Conservation (phyloP, 2,113 vertebrate genomes). For the Corydoras maculifer region DNA sequence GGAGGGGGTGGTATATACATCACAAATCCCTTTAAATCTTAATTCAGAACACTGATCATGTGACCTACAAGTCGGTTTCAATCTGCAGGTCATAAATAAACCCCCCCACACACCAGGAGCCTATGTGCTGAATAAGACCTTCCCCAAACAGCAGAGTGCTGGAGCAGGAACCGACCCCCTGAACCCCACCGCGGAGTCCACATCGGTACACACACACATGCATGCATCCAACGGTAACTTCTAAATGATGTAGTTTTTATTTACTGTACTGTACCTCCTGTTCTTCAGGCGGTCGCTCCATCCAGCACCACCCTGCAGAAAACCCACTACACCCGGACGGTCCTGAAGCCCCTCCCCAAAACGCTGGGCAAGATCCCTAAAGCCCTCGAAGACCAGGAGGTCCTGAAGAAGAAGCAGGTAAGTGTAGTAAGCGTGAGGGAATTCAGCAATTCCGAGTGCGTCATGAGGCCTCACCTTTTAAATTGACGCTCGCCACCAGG, state of each 20-base stretch:
- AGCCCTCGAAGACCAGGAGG: slow-evolving; percentile 82
- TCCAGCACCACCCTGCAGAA: slow-evolving; percentile 69
- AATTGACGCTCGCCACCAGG: slow-evolving; percentile 56
- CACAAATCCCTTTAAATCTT: too few relatives aligned
- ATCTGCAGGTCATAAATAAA: slow-evolving; percentile 72
- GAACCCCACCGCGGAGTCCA: slow-evolving; percentile 65
- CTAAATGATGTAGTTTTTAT: slow-evolving; percentile 20
- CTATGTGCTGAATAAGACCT: slow-evolving; percentile 87
- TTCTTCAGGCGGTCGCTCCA: slow-evolving; percentile 61
- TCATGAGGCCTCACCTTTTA: too few relatives aligned
- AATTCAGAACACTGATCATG: too few relatives aligned
- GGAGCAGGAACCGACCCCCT: slow-evolving; percentile 52
- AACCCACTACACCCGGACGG: slow-evolving; percentile 70
- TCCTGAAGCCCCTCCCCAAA: slow-evolving; percentile 75
- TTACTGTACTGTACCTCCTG: neutral
- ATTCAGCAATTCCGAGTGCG: neutral
- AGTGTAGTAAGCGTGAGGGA: slow-evolving; percentile 3
- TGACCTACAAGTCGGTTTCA: neutral
- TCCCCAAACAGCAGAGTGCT: slow-evolving; percentile 72
- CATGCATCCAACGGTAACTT: neutral
- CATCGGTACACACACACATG: slow-evolving; percentile 58
- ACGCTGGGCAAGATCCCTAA: slow-evolving; percentile 72
- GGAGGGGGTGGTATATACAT: too few relatives aligned
- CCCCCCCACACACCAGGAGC: slow-evolving; percentile 75
- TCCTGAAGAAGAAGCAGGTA: slow-evolving; percentile 92